Evolutionary conservation across 2,113 vertebrate genomes (phyloP), one percentile per base, ranked within the genome.

Genomic region (Psittacus erithacus): DNA sequence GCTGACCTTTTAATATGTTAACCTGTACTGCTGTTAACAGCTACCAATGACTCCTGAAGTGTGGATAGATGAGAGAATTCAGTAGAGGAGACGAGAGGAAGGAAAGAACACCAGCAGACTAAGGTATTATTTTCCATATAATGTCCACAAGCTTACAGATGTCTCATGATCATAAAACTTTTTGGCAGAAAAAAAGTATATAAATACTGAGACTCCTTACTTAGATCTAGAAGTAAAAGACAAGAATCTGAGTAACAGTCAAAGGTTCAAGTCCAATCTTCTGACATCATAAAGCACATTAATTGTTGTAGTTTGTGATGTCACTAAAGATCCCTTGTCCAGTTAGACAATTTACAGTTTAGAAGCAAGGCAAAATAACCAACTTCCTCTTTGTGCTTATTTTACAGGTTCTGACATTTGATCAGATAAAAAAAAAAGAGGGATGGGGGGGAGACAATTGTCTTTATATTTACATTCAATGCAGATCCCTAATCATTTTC

Each of bases 1-100:
- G 53, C 59, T 81, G 69, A 86, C 43, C 65, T 91, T 92, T 75
- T n/a, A 75, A 43, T 41, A 71, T 14, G 43, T 63, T 69, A 75
- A 50, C 52, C 62, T 2, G 2, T 19, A 55, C 17, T n/a, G 65
- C 77, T 81, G 46, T 75, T 79, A 64, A 57, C 76, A 88, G 68
- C 64, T 67, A 33, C 7, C 55, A 92, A 39, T 1, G 3, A 57
- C 50, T 38, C n/a, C 49, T 47, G 38, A 52, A 52, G 46, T 6
- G 28, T 43, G 28, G n/a, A 43, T 0, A 53, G 59, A 70, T n/a
- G 27, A 23, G 15, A 92, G 29, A 59, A 33, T 39, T 35, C 71
- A 55, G 63, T 9, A 60, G 29, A 9, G 14, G n/a, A 74, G 22
- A 16, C 43, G n/a, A 29, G 8, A 7, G 3, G 6, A 1, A 33